A percentile compares a stretch with the other conserved stretches of the same genome.
Conservation (phyloP, 2,113 vertebrate genomes). For the Serilophus lunatus region DNA sequence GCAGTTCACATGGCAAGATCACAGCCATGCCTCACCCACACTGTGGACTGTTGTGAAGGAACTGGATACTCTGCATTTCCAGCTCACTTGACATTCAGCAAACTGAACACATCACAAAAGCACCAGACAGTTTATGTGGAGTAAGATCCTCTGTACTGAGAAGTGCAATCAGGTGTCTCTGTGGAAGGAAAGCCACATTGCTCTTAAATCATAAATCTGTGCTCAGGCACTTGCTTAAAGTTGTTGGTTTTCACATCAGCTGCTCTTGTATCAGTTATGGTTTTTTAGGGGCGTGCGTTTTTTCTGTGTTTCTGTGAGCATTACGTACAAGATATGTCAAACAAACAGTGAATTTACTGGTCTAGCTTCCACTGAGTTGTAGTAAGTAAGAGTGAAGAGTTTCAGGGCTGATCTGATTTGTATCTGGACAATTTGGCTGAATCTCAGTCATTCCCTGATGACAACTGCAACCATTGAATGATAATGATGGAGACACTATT, state of each 20-base stretch:
- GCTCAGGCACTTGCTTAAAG: neutral
- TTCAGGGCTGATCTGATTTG: neutral
- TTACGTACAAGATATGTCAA: neutral
- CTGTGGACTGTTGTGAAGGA: neutral
- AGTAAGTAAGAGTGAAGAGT: neutral
- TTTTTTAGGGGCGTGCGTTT: neutral
- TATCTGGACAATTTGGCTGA: neutral
- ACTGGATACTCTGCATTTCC: neutral
- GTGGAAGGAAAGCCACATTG: neutral
- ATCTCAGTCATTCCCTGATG: neutral
- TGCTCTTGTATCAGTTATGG: neutral
- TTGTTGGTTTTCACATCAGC: neutral
- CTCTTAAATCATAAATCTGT: accelerated
- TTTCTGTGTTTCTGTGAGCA: neutral
- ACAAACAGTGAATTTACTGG: neutral
- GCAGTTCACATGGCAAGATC: accelerated
- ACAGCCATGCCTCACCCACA: neutral
- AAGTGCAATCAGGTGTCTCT: neutral
- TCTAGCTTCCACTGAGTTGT: neutral
- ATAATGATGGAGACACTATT: neutral
- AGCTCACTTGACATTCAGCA: neutral
- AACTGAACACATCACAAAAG: neutral
- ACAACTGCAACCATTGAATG: neutral
- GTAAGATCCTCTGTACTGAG: neutral
- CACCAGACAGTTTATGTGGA: neutral